Evolutionary conservation across 2,888 invertebrate species (phyloP).

Genomic region (Amitus sp.): DNA sequence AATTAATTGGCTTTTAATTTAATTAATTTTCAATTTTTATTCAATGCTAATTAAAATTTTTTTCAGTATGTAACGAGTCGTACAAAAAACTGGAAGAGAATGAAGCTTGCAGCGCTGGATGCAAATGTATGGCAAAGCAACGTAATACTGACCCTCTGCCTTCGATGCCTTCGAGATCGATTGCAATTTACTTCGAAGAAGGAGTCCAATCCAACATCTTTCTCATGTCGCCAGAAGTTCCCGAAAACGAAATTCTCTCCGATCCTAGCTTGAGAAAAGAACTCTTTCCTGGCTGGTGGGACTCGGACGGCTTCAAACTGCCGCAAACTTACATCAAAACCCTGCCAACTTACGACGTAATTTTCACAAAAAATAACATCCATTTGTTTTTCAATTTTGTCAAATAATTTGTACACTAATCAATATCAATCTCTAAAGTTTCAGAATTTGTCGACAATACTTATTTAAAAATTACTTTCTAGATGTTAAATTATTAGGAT

Average conservation of each 20-base stretch:
- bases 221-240: slow-evolving; percentile 56
- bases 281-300: slow-evolving; percentile 61
- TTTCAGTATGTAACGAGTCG: slow-evolving; percentile 59
- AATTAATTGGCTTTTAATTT: too few relatives aligned
- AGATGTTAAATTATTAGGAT: too few relatives aligned
- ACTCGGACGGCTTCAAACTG: slow-evolving; percentile 56
- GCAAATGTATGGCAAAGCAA: slow-evolving; percentile 56
- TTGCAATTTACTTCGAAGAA: slow-evolving; percentile 51
- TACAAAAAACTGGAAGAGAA: slow-evolving; percentile 49
- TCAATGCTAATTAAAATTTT: too few relatives aligned
- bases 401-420: too few relatives aligned
- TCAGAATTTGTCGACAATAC: too few relatives aligned
- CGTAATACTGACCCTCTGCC: slow-evolving; percentile 46
- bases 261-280: slow-evolving; percentile 60
- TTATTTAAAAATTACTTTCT: too few relatives aligned
- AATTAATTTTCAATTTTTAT: too few relatives aligned
- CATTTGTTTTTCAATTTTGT: too few relatives aligned
- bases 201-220: slow-evolving; percentile 51
- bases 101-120: slow-evolving; percentile 54
- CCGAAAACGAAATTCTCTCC: slow-evolving; percentile 57
- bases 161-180: slow-evolving; percentile 49
- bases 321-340: slow-evolving; percentile 61
- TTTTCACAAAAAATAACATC: slow-evolving; percentile 6
- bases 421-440: too few relatives aligned
- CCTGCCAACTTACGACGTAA: slow-evolving; percentile 47